Evolutionary conservation across 2,888 invertebrate genomes (phyloP).

Genomic region (Orchesellides sinensis): DNA sequence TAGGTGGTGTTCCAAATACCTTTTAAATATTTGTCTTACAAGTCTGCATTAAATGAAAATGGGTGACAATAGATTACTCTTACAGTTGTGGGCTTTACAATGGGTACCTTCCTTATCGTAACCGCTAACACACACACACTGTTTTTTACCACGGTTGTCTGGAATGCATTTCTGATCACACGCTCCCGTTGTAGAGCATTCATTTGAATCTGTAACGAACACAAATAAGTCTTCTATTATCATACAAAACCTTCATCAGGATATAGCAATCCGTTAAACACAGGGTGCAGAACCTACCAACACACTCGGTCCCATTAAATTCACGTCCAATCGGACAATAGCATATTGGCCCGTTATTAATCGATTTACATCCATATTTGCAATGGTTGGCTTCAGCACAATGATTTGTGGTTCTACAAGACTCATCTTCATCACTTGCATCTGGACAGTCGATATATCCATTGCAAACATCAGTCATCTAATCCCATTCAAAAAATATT

Average conservation of each 20-base stretch:
- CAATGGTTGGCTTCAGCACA: conserved; percentile 80
- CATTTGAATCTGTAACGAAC: conserved; percentile 83
- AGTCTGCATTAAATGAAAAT: conserved; percentile 10
- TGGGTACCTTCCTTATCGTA: conserved; percentile 81
- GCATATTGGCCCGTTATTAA: conserved; percentile 85
- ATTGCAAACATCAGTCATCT: conserved; percentile 60
- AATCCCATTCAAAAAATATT: neutral
- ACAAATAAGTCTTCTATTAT: too few relatives aligned
- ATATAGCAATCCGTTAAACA: neutral
- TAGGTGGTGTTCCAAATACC: too few relatives aligned
- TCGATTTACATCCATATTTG: conserved; percentile 84
- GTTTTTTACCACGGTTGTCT: conserved; percentile 80
- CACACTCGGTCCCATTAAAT: conserved; percentile 82
- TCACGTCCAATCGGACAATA: conserved; percentile 84
- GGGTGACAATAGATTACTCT: conserved; percentile 68
- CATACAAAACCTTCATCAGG: too few relatives aligned
- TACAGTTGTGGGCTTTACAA: conserved; percentile 86
- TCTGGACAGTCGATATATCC: conserved; percentile 57
- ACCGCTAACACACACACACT: conserved; percentile 85
- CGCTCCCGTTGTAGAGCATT: conserved; percentile 84
- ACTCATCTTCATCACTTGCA: conserved; percentile 67
- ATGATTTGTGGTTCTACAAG: conserved; percentile 77
- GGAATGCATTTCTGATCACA: conserved; percentile 88
- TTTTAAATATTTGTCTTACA: conserved; percentile 6
- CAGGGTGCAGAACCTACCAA: conserved; percentile 77